phyloP scores from a whole-genome alignment of 2,888 invertebrate species.

The Fragum fragum region DNA sequence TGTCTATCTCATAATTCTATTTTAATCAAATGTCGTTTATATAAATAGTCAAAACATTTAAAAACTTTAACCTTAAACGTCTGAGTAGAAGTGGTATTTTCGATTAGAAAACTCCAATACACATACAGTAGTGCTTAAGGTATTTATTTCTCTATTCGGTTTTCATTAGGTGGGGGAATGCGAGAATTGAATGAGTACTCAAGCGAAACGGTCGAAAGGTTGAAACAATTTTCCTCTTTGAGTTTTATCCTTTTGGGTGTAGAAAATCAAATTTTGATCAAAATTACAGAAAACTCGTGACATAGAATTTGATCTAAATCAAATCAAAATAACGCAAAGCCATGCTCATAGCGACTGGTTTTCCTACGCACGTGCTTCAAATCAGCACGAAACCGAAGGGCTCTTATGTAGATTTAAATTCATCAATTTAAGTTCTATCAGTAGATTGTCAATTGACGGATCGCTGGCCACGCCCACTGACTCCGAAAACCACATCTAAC shows the following conservation, averaged over 20 bases:
- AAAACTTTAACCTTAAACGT: not conserved
- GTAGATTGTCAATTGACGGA: no score
- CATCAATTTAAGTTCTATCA: no score
- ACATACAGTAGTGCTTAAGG: conserved; percentile 19
- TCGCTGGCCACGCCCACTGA: no score
- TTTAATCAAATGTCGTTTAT: not conserved
- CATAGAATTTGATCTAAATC: no score
- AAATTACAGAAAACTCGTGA: no score
- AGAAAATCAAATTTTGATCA: no score
- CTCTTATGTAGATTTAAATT: no score
- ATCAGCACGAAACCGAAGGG: no score
- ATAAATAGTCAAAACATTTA: not conserved
- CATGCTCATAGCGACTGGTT: no score
- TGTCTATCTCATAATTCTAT: not conserved
- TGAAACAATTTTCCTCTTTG: not conserved
- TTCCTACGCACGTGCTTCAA: no score
- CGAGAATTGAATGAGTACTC: conserved; percentile 7
- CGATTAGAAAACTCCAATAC: conserved; percentile 21
- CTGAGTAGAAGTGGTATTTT: conserved; percentile 6
- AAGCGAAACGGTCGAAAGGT: conserved; percentile 8
- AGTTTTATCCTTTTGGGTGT: not conserved
- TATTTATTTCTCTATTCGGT: conserved; percentile 19
- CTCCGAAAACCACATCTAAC: no score
- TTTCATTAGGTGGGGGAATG: conserved; percentile 11
- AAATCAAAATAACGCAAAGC: no score